A percentile compares a stretch with the other conserved stretches of the same genome.
phyloP scores from a whole-genome alignment of 2,113 vertebrate species.

The Chrysochloris asiatica region DNA sequence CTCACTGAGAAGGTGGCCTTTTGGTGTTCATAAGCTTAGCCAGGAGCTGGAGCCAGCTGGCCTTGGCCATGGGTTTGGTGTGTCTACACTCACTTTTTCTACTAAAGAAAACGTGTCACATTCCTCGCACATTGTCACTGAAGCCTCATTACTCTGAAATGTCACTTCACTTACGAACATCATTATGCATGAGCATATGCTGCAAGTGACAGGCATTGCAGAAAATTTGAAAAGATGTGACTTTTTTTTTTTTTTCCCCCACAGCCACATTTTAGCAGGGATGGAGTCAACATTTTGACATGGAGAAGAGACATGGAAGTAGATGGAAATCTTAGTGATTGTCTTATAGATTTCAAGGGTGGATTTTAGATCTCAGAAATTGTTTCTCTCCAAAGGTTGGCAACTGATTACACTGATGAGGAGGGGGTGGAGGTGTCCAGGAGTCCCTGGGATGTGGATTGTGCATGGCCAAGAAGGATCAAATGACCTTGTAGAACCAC shows the following conservation, averaged over 20 bases:
- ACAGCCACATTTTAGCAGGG: slow-evolving; percentile 51
- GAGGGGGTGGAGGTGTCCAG: fast-evolving
- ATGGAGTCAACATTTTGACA: slow-evolving; percentile 71
- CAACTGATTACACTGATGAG: fast-evolving
- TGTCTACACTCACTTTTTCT: background rate
- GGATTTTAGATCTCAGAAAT: fast-evolving
- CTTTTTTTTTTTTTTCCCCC: slow-evolving; percentile 45
- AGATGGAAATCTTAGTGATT: background rate
- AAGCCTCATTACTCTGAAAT: slow-evolving; percentile 73
- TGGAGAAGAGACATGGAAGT: background rate
- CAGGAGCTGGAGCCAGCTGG: background rate
- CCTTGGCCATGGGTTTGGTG: fast-evolving
- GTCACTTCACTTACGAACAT: slow-evolving; percentile 65
- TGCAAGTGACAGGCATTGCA: slow-evolving; percentile 32
- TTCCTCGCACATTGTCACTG: slow-evolving; percentile 60
- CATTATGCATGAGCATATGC: slow-evolving; percentile 65
- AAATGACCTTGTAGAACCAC: fast-evolving
- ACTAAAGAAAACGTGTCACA: slow-evolving; percentile 33
- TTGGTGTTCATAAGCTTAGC: fast-evolving
- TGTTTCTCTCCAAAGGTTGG: fast-evolving
- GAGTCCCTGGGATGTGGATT: fast-evolving
- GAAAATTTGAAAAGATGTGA: slow-evolving; percentile 50
- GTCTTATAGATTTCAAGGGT: background rate
- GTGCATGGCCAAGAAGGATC: fast-evolving
- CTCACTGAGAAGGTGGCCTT: fast-evolving